A percentile compares a stretch with the other conserved stretches of the same genome.
Conservation (phyloP, 2,113 vertebrate species). For the Rhegmatorhina hoffmannsi region DNA sequence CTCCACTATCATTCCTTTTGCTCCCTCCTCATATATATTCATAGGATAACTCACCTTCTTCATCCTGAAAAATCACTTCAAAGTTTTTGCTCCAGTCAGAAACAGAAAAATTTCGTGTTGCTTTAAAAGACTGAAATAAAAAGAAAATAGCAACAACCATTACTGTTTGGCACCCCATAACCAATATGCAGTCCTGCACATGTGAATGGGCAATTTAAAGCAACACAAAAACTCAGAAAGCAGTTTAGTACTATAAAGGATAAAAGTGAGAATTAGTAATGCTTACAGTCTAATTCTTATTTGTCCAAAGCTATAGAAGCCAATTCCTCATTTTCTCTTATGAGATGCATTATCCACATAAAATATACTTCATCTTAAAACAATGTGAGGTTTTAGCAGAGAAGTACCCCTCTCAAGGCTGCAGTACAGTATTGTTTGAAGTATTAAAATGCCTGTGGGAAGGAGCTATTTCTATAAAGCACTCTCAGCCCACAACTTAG, state of each 20-base stretch:
- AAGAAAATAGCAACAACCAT: not conserved
- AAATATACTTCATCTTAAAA: conserved; percentile 2
- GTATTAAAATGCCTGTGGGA: conserved; percentile 46
- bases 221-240: not conserved
- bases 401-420: not conserved
- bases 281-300: not conserved
- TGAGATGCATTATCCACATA: not conserved
- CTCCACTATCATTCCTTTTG: not conserved
- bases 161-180: not conserved
- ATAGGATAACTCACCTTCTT: conserved; percentile 86
- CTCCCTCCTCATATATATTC: not conserved
- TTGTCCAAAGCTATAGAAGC: not conserved
- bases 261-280: not conserved
- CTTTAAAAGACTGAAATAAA: conserved; percentile 87
- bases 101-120: conserved; percentile 94
- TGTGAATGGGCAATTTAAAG: not conserved
- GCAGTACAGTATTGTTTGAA: conserved; percentile 26
- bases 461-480: conserved; percentile 41
- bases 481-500: conserved; percentile 23
- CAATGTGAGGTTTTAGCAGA: not conserved
- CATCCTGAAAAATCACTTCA: conserved; percentile 97
- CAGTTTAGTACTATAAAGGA: not conserved
- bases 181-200: not conserved
- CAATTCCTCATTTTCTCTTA: not conserved
- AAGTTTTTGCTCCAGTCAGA: conserved; percentile 99